Evolutionary conservation across 2,797 vertebrate genomes (phyloP).

Genomic region (Amazona finschi): DNA sequence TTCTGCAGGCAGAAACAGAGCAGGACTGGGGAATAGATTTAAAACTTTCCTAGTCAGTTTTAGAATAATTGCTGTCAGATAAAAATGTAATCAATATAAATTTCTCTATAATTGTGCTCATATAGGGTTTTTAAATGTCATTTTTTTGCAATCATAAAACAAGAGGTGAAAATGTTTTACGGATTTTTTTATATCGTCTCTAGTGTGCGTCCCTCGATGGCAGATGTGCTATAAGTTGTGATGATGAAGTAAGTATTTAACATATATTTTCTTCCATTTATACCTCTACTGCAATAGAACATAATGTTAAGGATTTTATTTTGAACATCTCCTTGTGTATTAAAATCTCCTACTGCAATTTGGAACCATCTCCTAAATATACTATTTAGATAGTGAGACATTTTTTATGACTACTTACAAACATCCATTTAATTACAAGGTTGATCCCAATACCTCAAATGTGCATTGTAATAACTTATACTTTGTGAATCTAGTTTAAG

Average conservation of each 20-base stretch:
- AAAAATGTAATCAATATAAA: not conserved
- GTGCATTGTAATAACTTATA: not conserved
- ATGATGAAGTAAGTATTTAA: slow-evolving; percentile 87
- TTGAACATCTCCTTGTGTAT: not conserved
- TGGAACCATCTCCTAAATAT: not conserved
- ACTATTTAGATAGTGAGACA: not conserved
- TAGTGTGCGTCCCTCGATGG: slow-evolving; percentile 94
- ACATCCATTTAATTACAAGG: not conserved
- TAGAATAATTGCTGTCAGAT: not conserved
- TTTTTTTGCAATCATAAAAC: not conserved
- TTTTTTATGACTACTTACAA: not conserved
- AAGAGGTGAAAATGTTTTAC: not conserved
- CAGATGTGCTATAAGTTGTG: slow-evolving; percentile 95
- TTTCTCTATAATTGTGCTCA: not conserved
- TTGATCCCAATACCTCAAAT: not conserved
- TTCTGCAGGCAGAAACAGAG: not conserved
- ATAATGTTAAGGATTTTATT: not conserved
- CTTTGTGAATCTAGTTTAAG: not conserved
- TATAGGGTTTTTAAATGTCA: not conserved
- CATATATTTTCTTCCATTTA: not conserved
- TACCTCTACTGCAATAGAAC: not conserved
- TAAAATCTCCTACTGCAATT: not conserved
- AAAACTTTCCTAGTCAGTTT: not conserved
- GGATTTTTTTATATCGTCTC: not conserved
- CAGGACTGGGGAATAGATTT: not conserved